phyloP scores from a whole-genome alignment of 2,797 vertebrate genomes.

The Urophycis tenuis region DNA sequence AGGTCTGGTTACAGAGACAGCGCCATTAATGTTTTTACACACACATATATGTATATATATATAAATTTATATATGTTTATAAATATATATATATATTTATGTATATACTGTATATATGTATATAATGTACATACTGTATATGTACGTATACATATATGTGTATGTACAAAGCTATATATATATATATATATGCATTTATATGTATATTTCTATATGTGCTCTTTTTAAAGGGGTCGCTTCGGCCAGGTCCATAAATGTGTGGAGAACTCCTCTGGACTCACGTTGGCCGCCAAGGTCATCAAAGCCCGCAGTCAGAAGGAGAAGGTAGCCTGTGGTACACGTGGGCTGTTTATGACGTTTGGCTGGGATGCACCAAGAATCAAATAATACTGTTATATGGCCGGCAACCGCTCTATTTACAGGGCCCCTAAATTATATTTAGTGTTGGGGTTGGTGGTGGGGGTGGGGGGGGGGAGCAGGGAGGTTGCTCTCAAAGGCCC shows the following conservation, averaged over 20 bases:
- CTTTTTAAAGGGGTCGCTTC: constrained; percentile 81
- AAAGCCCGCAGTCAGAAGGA: constrained; percentile 83
- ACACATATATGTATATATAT: too few species aligned
- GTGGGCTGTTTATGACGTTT: background rate
- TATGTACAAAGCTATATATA: background rate
- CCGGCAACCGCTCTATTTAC: too few species aligned
- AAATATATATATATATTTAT: background rate
- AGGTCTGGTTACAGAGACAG: background rate
- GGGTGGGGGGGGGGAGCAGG: background rate
- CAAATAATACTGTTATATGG: too few species aligned
- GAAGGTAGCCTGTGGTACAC: constrained; percentile 77
- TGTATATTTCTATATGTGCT: background rate
- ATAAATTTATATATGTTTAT: background rate
- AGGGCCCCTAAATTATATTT: constrained; percentile 25
- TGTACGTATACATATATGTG: background rate
- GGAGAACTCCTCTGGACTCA: constrained; percentile 92
- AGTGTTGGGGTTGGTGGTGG: background rate
- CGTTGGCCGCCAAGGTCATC: constrained; percentile 95
- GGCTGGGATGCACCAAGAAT: too few species aligned
- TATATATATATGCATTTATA: background rate
- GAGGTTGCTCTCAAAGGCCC: constrained; percentile 35
- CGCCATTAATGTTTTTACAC: background rate
- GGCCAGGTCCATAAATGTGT: constrained; percentile 97
- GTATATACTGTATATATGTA: background rate
- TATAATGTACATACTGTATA: background rate